Conservation (phyloP, 2,888 invertebrate species). For the Dione vanillae region DNA sequence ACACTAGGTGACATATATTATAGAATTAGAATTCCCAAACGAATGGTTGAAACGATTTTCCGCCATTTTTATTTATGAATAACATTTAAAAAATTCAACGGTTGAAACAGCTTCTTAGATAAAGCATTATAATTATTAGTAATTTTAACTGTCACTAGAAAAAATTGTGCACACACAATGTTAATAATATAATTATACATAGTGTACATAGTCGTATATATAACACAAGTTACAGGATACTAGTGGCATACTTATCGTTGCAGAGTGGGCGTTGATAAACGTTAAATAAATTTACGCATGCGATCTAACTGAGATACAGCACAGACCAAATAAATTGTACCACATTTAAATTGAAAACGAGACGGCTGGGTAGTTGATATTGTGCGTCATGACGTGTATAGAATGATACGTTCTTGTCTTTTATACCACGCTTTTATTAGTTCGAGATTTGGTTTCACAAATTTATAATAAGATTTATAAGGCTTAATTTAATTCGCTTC, state of each 20-base stretch:
- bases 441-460: no score
- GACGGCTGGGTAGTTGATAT: neutral
- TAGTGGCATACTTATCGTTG: slow-evolving; percentile 27
- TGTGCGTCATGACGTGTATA: neutral
- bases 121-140: no score
- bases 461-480: no score
- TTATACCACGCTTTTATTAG: no score
- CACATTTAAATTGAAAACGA: slow-evolving; percentile 23
- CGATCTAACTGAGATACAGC: slow-evolving; percentile 33
- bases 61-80: neutral
- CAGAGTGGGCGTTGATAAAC: slow-evolving; percentile 44
- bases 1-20: no score
- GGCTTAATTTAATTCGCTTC: no score
- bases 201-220: neutral
- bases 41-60: neutral
- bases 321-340: slow-evolving; percentile 13
- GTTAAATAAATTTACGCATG: slow-evolving; percentile 35
- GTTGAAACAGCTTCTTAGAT: no score
- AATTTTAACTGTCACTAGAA: no score
- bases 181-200: slow-evolving; percentile 4
- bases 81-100: no score
- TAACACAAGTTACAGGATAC: slow-evolving; percentile 29
- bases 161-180: no score
- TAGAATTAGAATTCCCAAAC: neutral
- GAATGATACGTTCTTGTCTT: neutral